phyloP scores from a whole-genome alignment of 92 coral and sea anemone genomes.

The Heteractis magnifica region DNA sequence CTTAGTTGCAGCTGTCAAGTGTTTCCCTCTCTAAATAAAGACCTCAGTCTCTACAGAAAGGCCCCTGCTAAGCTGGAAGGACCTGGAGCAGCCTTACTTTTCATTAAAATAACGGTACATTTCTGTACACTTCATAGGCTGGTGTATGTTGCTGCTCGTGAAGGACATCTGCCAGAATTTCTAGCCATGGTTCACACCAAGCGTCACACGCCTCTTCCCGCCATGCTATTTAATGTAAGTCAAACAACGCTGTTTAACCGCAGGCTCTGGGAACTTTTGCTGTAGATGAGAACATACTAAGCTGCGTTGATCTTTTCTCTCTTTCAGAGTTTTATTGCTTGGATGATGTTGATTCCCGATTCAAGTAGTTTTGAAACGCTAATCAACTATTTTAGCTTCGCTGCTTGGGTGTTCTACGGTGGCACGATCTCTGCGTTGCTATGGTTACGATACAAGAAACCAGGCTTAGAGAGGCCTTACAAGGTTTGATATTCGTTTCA shows the following conservation, averaged over 20 bases:
- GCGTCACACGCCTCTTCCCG: constrained; percentile 86
- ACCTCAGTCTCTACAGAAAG: not conserved
- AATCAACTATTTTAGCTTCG: constrained; percentile 92
- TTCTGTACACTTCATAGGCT: constrained; percentile 39
- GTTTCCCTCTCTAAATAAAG: not conserved
- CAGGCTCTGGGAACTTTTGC: not conserved
- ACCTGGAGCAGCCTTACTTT: not conserved
- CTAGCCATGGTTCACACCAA: constrained; percentile 91
- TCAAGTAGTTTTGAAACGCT: constrained; percentile 85
- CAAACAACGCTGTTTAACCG: not conserved
- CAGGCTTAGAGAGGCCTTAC: constrained; percentile 73
- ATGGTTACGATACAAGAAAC: constrained; percentile 75
- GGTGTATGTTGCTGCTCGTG: constrained; percentile 87
- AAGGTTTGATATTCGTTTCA: constrained; percentile 41
- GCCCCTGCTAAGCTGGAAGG: not conserved
- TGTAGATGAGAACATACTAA: not conserved
- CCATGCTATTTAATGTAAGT: constrained; percentile 80
- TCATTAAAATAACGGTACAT: too few relatives aligned
- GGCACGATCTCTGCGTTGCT: constrained; percentile 69
- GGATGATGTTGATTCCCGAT: constrained; percentile 91
- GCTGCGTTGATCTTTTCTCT: not conserved
- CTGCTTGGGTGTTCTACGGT: constrained; percentile 95
- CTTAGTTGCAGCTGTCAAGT: too few relatives aligned
- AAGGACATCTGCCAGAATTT: constrained; percentile 86
- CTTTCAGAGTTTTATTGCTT: constrained; percentile 82